Evolutionary conservation across 2,113 vertebrate species (phyloP).

Genomic region (Perca fluviatilis): DNA sequence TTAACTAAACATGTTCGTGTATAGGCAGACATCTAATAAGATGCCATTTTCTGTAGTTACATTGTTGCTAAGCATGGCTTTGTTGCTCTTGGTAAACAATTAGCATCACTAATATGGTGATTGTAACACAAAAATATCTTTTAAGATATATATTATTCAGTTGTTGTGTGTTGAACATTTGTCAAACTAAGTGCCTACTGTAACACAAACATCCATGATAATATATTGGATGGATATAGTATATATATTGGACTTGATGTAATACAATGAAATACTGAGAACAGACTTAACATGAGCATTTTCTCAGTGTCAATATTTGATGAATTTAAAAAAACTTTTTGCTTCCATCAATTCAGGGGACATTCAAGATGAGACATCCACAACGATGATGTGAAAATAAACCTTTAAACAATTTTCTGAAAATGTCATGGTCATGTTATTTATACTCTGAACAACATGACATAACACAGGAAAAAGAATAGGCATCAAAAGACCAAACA

Average conservation of each 20-base stretch:
- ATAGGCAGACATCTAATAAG: neutral
- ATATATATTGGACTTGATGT: neutral
- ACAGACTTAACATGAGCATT: neutral
- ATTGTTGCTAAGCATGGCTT: neutral
- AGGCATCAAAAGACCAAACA: neutral
- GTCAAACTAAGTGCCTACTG: neutral
- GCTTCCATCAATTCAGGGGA: neutral
- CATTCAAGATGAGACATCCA: slow-evolving; percentile 4
- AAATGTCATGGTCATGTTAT: neutral
- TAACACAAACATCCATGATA: neutral
- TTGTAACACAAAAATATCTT: neutral
- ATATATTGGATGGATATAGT: neutral
- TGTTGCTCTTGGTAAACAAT: neutral
- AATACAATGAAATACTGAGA: neutral
- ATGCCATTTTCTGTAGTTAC: neutral
- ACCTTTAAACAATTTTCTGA: neutral
- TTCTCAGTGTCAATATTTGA: neutral
- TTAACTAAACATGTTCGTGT: neutral
- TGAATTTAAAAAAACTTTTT: neutral
- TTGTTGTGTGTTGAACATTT: neutral
- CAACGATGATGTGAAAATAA: neutral
- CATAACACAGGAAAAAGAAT: neutral
- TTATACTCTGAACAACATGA: neutral
- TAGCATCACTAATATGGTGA: neutral
- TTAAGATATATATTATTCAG: neutral